A percentile compares a stretch with the other conserved stretches of the same genome.
These are phyloP conservation scores for Lysandra bellargus DNA, from an alignment of 2,888 invertebrate species.

Conservation along the genomic window DNA sequence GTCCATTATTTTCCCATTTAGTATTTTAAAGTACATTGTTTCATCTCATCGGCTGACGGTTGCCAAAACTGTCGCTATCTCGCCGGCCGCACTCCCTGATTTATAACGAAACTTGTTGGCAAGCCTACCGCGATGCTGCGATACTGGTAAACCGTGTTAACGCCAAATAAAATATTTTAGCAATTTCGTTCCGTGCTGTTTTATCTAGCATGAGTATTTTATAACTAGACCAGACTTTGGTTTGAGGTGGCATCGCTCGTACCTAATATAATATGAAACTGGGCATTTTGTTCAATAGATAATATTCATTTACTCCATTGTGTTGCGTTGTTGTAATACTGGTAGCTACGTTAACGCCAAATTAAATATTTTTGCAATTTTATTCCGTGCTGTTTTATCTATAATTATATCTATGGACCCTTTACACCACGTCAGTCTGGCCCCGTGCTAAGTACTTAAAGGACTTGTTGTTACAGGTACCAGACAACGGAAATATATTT, in stretches of 20 bases:
- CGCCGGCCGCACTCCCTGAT: slow-evolving; percentile 51
- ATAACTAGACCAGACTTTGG: not conserved
- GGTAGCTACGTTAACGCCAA: not conserved
- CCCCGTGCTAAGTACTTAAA: too few species aligned
- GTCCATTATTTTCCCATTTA: slow-evolving; percentile 31
- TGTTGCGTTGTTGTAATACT: slow-evolving; percentile 43
- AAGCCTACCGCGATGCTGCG: slow-evolving; percentile 51
- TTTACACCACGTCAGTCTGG: too few species aligned
- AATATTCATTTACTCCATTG: too few species aligned
- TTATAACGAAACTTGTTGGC: slow-evolving; percentile 61
- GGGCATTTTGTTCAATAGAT: too few species aligned
- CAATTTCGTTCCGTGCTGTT: slow-evolving; percentile 24
- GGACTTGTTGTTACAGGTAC: too few species aligned
- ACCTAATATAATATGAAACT: too few species aligned
- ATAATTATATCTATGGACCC: too few species aligned
- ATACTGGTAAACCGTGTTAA: slow-evolving; percentile 45
- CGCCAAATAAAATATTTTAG: slow-evolving; percentile 45
- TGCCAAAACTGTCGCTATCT: slow-evolving; percentile 54
- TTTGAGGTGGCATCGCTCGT: too few species aligned
- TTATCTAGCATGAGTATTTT: slow-evolving; percentile 10
- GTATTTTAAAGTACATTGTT: slow-evolving; percentile 32
- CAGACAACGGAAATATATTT: too few species aligned
- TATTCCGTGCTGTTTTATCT: too few species aligned
- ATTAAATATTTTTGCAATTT: too few species aligned
- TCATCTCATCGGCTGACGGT: slow-evolving; percentile 43